Evolutionary conservation across 2,888 invertebrate genomes (phyloP).

Genomic region (Micoletzkya japonica): DNA sequence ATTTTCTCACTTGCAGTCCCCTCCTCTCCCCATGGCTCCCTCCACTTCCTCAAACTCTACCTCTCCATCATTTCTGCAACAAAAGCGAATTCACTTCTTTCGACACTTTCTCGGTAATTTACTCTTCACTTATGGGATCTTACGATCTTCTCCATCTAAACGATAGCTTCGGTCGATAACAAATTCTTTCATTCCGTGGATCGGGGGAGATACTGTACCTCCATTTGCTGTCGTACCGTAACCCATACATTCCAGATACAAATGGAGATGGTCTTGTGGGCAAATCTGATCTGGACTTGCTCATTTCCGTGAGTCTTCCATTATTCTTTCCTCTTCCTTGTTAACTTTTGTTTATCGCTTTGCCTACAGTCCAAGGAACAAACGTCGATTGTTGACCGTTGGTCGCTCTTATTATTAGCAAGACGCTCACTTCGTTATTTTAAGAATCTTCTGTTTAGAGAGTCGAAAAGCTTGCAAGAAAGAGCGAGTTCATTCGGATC

Average conservation of each 20-base stretch:
- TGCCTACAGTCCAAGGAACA: background rate
- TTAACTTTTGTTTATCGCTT: background rate
- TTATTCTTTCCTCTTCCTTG: background rate
- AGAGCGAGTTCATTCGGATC: conserved; percentile 21
- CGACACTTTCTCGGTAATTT: conserved; percentile 12
- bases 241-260: conserved; percentile 7
- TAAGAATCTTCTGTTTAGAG: background rate
- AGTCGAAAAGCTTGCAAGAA: conserved; percentile 8
- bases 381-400: too few species aligned
- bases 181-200: background rate
- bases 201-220: background rate
- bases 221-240: background rate
- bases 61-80: background rate
- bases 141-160: background rate
- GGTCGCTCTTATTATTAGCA: too few species aligned
- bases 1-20: background rate
- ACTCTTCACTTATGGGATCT: background rate
- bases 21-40: conserved; percentile 12
- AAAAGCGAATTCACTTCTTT: conserved; percentile 20
- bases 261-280: conserved; percentile 21
- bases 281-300: conserved; percentile 18
- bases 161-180: background rate
- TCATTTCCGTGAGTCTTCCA: background rate
- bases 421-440: background rate
- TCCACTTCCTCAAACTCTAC: conserved; percentile 2